Percentiles rank a stretch among this genome's conserved stretches.
These are phyloP conservation scores for Neomonachus schauinslandi DNA, from an alignment of 2,113 vertebrate genomes.

Conservation along the genomic window DNA sequence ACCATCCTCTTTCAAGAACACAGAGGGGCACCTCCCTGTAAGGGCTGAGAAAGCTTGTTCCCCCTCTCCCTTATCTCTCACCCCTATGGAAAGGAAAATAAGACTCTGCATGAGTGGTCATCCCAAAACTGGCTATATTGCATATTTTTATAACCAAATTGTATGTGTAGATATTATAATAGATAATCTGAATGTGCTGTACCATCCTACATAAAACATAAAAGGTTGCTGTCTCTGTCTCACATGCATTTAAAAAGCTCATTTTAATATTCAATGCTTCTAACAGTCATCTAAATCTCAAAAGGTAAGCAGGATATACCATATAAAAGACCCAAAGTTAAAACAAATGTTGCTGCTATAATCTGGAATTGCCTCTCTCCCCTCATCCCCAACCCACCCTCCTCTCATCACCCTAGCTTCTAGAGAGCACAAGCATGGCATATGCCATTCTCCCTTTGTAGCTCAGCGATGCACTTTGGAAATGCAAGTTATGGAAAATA, in stretches of 20 bases:
- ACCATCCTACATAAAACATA: conserved; percentile 70
- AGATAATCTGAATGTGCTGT: conserved; percentile 70
- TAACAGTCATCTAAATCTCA: conserved; percentile 76
- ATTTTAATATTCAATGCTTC: conserved; percentile 78
- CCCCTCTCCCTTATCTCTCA: neutral
- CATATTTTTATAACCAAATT: conserved; percentile 60
- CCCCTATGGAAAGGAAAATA: neutral
- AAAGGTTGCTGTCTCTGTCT: conserved; percentile 65
- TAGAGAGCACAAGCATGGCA: neutral
- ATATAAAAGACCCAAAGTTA: conserved; percentile 25
- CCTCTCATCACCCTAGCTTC: neutral
- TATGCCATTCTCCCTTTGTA: neutral
- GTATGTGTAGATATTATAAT: conserved; percentile 60
- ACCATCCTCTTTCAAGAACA: neutral
- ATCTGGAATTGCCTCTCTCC: neutral
- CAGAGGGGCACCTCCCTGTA: fast-evolving
- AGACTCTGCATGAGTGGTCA: neutral
- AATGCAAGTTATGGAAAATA: conserved; percentile 2
- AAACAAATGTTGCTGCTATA: conserved; percentile 68
- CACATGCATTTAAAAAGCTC: conserved; percentile 72
- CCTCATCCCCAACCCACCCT: neutral
- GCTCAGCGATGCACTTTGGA: conserved; percentile 10
- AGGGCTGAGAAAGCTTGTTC: neutral
- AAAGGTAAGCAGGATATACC: conserved; percentile 60
- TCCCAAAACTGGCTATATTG: neutral